These are phyloP conservation scores for Anguilla rostrata DNA, from an alignment of 2,113 vertebrate species.

Conservation along the genomic window DNA sequence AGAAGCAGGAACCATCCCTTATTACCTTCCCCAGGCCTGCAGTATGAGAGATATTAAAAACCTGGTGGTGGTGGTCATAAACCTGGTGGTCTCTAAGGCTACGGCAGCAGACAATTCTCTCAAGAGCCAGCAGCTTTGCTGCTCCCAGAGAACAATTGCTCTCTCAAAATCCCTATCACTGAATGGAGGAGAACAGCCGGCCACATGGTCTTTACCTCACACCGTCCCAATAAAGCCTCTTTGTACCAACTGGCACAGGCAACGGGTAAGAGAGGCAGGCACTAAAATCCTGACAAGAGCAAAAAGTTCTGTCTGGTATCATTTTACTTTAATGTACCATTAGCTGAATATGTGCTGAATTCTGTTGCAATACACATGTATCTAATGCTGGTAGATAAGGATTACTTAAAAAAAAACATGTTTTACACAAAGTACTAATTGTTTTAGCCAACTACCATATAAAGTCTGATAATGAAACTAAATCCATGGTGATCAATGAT, in stretches of 20 bases:
- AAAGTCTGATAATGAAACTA: too few species aligned
- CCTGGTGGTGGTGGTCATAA: neutral
- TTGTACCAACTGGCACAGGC: slow-evolving; percentile 26
- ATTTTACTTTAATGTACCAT: neutral
- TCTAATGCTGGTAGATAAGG: neutral
- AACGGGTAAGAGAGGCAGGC: neutral
- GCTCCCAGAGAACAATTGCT: slow-evolving; percentile 17
- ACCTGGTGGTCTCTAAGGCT: neutral
- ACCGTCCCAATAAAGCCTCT: slow-evolving; percentile 36
- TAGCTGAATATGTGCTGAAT: neutral
- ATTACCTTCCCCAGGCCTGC: neutral
- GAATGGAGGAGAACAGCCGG: slow-evolving; percentile 1
- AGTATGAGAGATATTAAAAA: too few species aligned
- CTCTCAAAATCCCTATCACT: slow-evolving; percentile 9
- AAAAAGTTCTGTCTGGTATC: neutral
- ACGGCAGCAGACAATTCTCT: neutral
- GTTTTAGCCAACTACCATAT: too few species aligned
- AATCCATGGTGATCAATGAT: too few species aligned
- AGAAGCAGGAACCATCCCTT: neutral
- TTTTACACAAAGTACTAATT: neutral
- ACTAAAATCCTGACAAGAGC: neutral
- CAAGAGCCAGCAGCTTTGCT: slow-evolving; percentile 11
- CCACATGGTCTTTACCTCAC: slow-evolving; percentile 41
- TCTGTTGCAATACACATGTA: neutral
- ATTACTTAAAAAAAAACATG: neutral